These are phyloP conservation scores for Drosophila ezoana DNA, from an alignment of 2,888 invertebrate genomes.

Conservation along the genomic window DNA sequence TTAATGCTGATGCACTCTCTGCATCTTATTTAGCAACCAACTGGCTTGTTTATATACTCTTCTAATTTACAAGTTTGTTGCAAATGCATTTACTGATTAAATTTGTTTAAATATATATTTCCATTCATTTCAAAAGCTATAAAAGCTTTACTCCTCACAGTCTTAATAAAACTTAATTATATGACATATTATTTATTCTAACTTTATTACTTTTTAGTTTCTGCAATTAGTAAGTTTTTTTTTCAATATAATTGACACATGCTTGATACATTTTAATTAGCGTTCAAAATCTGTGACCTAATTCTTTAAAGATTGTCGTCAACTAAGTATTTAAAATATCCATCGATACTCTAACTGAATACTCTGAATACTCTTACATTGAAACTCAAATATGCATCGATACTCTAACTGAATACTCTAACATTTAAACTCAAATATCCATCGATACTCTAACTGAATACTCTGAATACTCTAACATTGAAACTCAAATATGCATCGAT, in stretches of 20 bases:
- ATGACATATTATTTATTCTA: not conserved
- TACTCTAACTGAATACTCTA: not conserved
- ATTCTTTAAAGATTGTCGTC: not conserved
- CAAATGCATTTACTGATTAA: not conserved
- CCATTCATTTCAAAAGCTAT: not conserved
- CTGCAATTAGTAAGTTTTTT: too few relatives aligned
- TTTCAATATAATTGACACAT: too few relatives aligned
- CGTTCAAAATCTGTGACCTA: not conserved
- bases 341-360: not conserved
- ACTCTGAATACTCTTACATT: too few relatives aligned
- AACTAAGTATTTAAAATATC: conserved; percentile 3
- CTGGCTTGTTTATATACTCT: conserved; percentile 8
- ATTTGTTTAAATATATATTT: not conserved
- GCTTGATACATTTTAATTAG: not conserved
- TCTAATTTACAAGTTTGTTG: not conserved
- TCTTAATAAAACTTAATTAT: not conserved
- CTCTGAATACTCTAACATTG: not conserved
- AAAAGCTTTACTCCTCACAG: too few relatives aligned
- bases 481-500: not conserved
- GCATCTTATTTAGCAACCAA: conserved; percentile 43
- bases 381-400: not conserved
- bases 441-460: too few relatives aligned
- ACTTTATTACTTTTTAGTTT: not conserved
- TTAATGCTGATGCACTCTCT: conserved; percentile 59
- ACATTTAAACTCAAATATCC: too few relatives aligned